phyloP scores from a whole-genome alignment of 2,888 invertebrate genomes.

The Chalcosyrphus nemorum region DNA sequence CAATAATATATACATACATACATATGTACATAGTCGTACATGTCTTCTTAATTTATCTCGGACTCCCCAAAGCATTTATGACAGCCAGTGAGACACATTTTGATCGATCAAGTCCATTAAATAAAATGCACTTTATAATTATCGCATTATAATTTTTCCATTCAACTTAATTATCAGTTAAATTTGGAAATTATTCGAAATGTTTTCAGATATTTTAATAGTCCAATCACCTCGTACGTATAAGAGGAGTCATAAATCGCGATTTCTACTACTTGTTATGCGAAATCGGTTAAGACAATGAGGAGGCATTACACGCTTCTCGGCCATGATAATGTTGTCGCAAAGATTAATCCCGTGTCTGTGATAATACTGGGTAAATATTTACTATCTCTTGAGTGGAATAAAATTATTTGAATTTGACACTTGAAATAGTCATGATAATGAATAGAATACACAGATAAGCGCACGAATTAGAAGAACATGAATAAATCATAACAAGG shows the following conservation, averaged over 20 bases:
- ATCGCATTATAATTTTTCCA: not conserved
- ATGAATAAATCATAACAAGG: slow-evolving; percentile 30
- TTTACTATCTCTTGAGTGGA: not conserved
- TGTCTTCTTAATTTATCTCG: not conserved
- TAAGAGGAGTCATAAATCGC: too few relatives aligned
- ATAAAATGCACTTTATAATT: not conserved
- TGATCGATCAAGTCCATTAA: not conserved
- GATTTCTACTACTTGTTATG: not conserved
- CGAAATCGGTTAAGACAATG: not conserved
- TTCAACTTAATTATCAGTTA: not conserved
- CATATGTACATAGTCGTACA: too few relatives aligned
- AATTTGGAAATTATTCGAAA: not conserved
- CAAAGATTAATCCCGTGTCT: slow-evolving; percentile 3
- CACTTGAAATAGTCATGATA: slow-evolving; percentile 1
- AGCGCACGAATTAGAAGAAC: not conserved
- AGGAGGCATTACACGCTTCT: not conserved
- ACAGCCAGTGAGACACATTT: not conserved
- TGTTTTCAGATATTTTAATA: too few relatives aligned
- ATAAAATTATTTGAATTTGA: slow-evolving; percentile 3
- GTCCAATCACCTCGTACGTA: too few relatives aligned
- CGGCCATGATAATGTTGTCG: not conserved
- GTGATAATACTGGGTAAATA: slow-evolving; percentile 2
- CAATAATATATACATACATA: too few relatives aligned
- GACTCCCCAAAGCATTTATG: not conserved
- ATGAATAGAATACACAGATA: slow-evolving; percentile 12